Base-by-base conservation (phyloP, 2,113 vertebrate genomes). In the Dasyornis broadbenti region DNA sequence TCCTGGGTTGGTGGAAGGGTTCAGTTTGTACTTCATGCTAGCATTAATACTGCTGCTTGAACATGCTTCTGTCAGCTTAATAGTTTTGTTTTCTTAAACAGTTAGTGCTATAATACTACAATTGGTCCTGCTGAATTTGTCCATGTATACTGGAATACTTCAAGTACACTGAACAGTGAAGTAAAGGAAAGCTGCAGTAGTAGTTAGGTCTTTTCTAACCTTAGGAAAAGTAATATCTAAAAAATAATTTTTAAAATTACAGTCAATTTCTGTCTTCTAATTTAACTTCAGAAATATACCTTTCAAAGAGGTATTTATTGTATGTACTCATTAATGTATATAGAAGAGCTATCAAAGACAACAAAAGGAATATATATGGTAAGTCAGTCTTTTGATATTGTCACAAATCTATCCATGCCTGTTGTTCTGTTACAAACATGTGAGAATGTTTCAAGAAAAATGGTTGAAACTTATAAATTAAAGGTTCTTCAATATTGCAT, bases 401-500 rank as follows among this genome's bases (percentile, higher is more conserved):
- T 96, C 92, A 93, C 63, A 90, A 94, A 97, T 96, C 66, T 59
- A 56, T 96, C 72, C 61, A 40, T 88, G 60, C 66, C 60, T 95
- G 82, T 82, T 96, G 68, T 96, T 94, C 93, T 92, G 78, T 95
- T 97, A 86, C 81, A 97, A 97, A 94, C 83, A 90, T 59, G 64
- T 87, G 47, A 97, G 80, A 90, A 91, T 64, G 71, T 97, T 96
- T 97, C 82, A 94, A 87, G 91, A 82, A 96, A 97, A 97, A 96
- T 96, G 88, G 81, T 86, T 88, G 88, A 95, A 97, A 96, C 68
- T 95, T 96, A 96, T 81, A 96, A 97, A 98, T 97, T 94, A 97
- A 97, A 97, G 79, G 83, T 94, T 95, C 93, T 96, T 97, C 95
- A 97, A 86, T 97, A 97, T 95, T 97, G 94, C 96, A 96, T 97